Evolutionary conservation across 2,797 vertebrate genomes (phyloP).

Genomic region (Falco rusticolus): DNA sequence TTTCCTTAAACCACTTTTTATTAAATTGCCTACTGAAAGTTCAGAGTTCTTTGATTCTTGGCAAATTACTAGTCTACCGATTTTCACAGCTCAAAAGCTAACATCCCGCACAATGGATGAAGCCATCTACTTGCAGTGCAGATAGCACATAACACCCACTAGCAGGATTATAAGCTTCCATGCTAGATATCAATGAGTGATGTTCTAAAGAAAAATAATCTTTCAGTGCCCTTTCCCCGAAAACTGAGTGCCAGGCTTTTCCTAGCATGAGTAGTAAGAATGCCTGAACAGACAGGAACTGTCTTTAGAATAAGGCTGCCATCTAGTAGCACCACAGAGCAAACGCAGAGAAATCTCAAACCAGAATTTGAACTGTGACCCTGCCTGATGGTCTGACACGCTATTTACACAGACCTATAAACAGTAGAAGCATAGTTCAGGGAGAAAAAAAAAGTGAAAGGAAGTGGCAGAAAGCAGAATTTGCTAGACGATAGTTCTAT

Average conservation of each 20-base stretch:
- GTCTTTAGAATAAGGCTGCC: slow-evolving; percentile 22
- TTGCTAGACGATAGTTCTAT: not conserved
- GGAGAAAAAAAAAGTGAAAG: not conserved
- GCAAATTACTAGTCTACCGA: not conserved
- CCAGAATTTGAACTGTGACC: not conserved
- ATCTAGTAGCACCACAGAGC: slow-evolving; percentile 16
- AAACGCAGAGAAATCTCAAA: not conserved
- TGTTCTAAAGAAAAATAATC: not conserved
- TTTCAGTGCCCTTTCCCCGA: not conserved
- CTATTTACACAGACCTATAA: not conserved
- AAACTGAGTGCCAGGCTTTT: not conserved
- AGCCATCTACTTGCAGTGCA: not conserved
- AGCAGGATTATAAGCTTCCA: not conserved
- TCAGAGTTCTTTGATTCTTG: not conserved
- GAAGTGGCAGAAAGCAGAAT: not conserved
- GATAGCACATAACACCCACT: not conserved
- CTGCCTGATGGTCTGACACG: not conserved
- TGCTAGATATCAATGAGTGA: not conserved
- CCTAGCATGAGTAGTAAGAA: not conserved
- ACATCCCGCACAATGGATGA: not conserved
- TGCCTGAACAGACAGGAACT: not conserved
- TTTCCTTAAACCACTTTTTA: not conserved
- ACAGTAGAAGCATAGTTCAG: not conserved
- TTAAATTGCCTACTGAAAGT: not conserved
- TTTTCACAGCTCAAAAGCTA: not conserved